phyloP scores from a whole-genome alignment of 2,888 invertebrate genomes.

The Cheilosia grossa region DNA sequence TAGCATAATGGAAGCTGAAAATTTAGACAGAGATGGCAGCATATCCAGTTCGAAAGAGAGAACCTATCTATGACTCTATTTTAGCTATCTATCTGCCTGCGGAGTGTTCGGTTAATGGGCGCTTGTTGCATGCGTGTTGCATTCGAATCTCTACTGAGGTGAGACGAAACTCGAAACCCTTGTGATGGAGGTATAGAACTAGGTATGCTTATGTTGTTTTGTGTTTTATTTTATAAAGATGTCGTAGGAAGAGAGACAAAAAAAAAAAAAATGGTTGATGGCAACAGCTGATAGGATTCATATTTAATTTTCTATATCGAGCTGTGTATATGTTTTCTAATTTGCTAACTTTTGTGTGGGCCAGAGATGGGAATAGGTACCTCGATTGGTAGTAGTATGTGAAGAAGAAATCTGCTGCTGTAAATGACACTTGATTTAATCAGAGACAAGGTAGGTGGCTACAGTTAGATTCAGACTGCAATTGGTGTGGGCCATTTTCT shows the following conservation, averaged over 20 bases:
- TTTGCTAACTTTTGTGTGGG: not conserved
- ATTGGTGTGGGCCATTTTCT: not conserved
- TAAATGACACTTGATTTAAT: constrained; percentile 15
- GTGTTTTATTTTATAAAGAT: constrained; percentile 29
- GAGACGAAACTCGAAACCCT: constrained; percentile 50
- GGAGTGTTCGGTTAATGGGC: constrained; percentile 43
- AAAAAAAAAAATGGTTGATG: constrained; percentile 47
- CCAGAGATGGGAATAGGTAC: constrained; percentile 1
- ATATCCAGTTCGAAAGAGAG: not conserved
- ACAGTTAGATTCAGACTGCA: not conserved
- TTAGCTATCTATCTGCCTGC: constrained; percentile 36
- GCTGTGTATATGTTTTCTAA: constrained; percentile 7
- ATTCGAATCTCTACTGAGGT: constrained; percentile 51
- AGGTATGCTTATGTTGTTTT: not conserved
- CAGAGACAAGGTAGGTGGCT: not conserved
- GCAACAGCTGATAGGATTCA: constrained; percentile 51
- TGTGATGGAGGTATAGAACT: not conserved
- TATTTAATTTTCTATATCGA: constrained; percentile 28
- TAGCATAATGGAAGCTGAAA: constrained; percentile 27
- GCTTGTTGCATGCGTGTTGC: constrained; percentile 60
- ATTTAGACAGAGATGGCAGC: constrained; percentile 38
- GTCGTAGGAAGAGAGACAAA: constrained; percentile 29
- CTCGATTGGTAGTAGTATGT: constrained; percentile 2
- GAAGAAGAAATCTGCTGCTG: constrained; percentile 3
- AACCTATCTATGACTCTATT: constrained; percentile 59